Evolutionary conservation across 1,140 invertebrate species (phyloP), one percentile per base, ranked within the genome.

Genomic region (Trichonephila inaurata): DNA sequence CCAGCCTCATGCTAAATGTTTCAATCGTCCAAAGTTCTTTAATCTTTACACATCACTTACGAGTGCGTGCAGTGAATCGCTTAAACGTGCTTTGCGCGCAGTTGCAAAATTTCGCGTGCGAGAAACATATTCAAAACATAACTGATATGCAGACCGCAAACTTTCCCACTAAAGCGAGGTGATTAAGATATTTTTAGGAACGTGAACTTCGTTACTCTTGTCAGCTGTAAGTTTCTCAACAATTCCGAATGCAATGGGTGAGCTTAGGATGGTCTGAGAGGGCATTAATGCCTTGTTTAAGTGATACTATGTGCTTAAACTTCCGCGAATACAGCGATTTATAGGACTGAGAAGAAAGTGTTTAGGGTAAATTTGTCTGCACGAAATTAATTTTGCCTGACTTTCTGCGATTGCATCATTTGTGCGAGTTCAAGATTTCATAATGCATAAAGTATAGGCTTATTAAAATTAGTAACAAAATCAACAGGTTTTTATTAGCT

Each of bases 141-240:
- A 91, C 69, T 91, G 58, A 91, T 91, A 91, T 44, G 24, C 51
- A 60, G 60, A n/a, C 62, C 66, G 58, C 28, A 51, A 81, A 81
- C 51, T 77, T 82, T 77, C 60, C 72, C 89, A 81, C 72, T 40
- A 77, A 51, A 28, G 28, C 28, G 28, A 33, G 18, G 60, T 86
- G 91, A 92, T 83, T 85, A 92, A 64, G 81, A 86, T 86, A 69
- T 86, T 92, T 92, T 92, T 92, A 92, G 91, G 40, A 85, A 83
- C 89, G 12, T 7, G 28, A 82, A 66, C 81, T 69, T 12, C 44
- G 60, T 64, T 92, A 85, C 82, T 86, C 72, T 51, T 24, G 61
- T 66, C 91, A 92, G 91, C 91, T 92, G 91, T 44, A 83, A 19
- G 10, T 85, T 92, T 92, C 91, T 86, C 91, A 92, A 85, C 69